A percentile compares a stretch with the other conserved stretches of the same genome.
Conservation (phyloP, 2,113 vertebrate species). For the Tricholaema leucomelas region DNA sequence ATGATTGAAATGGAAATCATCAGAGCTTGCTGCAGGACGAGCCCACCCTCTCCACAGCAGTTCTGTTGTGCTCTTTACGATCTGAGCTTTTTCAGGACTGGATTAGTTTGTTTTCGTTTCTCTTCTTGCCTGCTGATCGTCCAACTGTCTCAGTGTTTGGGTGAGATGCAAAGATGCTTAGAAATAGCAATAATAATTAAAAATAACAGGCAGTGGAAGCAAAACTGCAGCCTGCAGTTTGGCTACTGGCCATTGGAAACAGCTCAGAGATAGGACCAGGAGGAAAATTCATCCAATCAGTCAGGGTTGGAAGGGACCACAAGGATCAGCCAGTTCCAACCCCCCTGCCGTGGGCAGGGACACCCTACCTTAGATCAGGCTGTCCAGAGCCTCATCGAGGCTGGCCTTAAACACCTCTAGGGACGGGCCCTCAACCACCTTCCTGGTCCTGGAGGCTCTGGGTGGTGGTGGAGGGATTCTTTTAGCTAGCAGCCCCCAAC, state of each 20-base stretch:
- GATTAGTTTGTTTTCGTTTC: conserved; percentile 21
- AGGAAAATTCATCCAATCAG: too few species aligned
- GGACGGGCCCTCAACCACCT: too few species aligned
- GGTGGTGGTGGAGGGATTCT: fast-evolving
- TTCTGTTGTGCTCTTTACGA: neutral
- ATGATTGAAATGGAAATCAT: conserved; percentile 35
- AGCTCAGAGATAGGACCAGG: neutral
- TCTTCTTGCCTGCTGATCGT: conserved; percentile 10
- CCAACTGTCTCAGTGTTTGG: conserved; percentile 41
- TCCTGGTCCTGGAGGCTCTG: neutral
- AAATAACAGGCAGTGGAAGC: neutral
- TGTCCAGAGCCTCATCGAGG: too few species aligned
- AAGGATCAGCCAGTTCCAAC: too few species aligned
- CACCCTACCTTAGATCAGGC: too few species aligned
- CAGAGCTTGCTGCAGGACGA: neutral
- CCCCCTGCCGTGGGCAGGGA: too few species aligned
- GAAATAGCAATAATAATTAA: conserved; percentile 7
- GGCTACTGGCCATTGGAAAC: neutral
- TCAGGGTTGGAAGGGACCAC: too few species aligned
- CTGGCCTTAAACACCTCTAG: too few species aligned
- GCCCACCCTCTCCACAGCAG: neutral
- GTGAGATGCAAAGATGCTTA: neutral
- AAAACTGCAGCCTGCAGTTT: neutral
- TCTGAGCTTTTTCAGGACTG: neutral
- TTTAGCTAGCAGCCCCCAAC: fast-evolving